Evolutionary conservation across 2,797 vertebrate genomes (phyloP), one percentile per base, ranked within the genome.

Genomic region (Hoplostethus mediterraneus): DNA sequence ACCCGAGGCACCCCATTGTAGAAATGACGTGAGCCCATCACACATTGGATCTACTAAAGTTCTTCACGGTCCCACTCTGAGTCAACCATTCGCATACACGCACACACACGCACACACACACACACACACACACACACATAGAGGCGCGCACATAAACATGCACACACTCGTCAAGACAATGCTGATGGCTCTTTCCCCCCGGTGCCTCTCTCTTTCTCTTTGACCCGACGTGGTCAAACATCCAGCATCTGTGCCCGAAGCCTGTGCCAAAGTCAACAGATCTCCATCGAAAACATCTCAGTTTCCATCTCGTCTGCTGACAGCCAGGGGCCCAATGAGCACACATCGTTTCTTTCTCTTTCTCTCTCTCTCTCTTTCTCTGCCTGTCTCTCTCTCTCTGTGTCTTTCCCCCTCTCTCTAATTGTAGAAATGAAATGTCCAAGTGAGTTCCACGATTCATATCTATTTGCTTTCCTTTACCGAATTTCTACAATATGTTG

Each of bases 241-340:
- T 75, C 16, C 33, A 28, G 55, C 84, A 86, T 82, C 84, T 89
- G 64, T 48, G 30, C 65, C 59, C 36, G 68, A 25, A 30, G 56
- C 45, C 68, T 42, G 71, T 77, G 90, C 89, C 90, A 93, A 92
- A 88, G 79, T 85, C 87, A 93, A 92, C 86, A 91, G 21, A 55
- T 51, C 44, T 65, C 60, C 70, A 59, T 91, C 82, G 21, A 80
- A 90, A 91, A 91, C 90, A 90, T 85, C 63, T 86, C 81, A 71
- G 75, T 90, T 90, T 89, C 87, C 88, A 90, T 80, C 68, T 84
- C 85, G 85, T 91, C 79, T 78, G 77, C 74, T 77, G 81, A 81
- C 77, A 81, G 71, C 77, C 69, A 63, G 66, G 36, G 62, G 56
- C 69, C 69, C n/a, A 47, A 31, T 75, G 75, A 86, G 65, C 72